Evolutionary conservation across 2,797 vertebrate species (phyloP).

Genomic region (Peromyscus attwateri): DNA sequence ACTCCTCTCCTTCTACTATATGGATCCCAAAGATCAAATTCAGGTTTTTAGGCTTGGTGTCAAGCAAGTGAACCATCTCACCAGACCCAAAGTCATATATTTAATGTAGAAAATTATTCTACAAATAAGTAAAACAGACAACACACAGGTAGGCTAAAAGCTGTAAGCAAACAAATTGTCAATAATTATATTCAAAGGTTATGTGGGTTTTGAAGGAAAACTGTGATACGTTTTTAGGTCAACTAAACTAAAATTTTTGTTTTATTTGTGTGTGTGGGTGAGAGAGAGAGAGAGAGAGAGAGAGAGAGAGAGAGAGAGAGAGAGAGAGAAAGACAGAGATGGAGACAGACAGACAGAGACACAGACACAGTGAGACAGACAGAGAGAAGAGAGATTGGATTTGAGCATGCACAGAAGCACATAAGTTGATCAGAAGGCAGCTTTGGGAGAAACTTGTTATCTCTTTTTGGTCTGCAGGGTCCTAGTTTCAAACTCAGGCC

Average conservation of each 20-base stretch:
- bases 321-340: neutral
- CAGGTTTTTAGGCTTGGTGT: neutral
- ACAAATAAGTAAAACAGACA: neutral
- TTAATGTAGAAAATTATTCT: neutral
- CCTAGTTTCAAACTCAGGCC: neutral
- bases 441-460: neutral
- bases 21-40: neutral
- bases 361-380: neutral
- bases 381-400: neutral
- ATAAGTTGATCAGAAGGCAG: neutral
- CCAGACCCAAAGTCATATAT: neutral
- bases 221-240: neutral
- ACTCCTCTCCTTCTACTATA: neutral
- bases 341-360: too few relatives aligned
- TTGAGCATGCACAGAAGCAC: neutral
- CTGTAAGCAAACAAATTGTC: neutral
- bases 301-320: too few relatives aligned
- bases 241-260: neutral
- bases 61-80: neutral
- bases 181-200: neutral
- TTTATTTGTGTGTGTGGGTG: neutral
- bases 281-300: too few relatives aligned
- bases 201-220: neutral
- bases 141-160: neutral
- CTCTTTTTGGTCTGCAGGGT: neutral